These are phyloP conservation scores for Gonioctena quinquepunctata DNA, from an alignment of 1,140 invertebrate species.

Conservation along the genomic window DNA sequence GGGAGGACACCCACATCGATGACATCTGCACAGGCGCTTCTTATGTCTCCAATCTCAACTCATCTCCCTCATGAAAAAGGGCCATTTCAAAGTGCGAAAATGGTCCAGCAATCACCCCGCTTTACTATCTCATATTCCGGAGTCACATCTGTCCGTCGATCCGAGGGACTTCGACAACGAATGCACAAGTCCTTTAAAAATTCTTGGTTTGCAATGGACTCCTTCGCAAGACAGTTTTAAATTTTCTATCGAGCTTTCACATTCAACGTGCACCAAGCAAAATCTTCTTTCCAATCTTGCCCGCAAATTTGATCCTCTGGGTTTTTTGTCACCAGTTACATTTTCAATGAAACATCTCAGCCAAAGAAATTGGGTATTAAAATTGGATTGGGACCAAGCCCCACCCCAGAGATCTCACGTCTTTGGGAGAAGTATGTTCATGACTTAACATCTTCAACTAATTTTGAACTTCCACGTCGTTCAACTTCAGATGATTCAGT, in stretches of 20 bases:
- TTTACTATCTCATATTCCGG: neutral
- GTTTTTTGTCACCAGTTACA: constrained; percentile 45
- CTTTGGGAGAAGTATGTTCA: no score
- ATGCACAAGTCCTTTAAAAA: no score
- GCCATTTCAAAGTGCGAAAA: neutral
- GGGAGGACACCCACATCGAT: constrained; percentile 37
- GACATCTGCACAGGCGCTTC: neutral
- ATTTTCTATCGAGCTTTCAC: neutral
- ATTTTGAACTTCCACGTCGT: no score
- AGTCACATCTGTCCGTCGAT: no score
- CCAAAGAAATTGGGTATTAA: constrained; percentile 47
- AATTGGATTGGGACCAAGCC: constrained; percentile 46
- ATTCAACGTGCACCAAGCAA: constrained; percentile 38
- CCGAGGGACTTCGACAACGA: no score
- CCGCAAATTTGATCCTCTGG: constrained; percentile 47
- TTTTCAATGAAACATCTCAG: constrained; percentile 47
- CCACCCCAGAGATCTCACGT: constrained; percentile 26
- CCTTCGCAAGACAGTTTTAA: neutral
- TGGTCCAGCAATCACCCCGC: neutral
- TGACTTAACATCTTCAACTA: no score
- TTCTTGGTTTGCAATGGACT: no score
- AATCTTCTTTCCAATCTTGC: constrained; percentile 42
- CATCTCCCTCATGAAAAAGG: no score
- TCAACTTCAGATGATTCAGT: no score
- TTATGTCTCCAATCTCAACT: neutral